Evolutionary conservation across 2,888 invertebrate genomes (phyloP), one percentile per base, ranked within the genome.

Genomic region (Drosophila merina): DNA sequence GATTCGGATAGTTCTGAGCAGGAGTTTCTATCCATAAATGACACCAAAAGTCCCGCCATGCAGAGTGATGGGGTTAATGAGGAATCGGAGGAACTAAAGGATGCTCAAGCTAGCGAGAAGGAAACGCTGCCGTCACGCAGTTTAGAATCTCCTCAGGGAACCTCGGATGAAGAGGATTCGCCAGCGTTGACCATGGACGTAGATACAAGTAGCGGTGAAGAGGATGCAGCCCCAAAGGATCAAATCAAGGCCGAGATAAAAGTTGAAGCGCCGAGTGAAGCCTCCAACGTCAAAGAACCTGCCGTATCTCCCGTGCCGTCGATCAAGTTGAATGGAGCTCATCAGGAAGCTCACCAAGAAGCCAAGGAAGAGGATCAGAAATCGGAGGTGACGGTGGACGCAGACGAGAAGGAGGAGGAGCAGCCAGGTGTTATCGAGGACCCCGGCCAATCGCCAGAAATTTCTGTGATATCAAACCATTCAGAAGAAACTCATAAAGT

Each of bases 401-500:
- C 55, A 9, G 25, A 30, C 8, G 44, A 12, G 9, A 47, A 4
- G 6, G 68, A 55, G 36, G 44, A 48, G 33, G 51, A 44, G 14
- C 36, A 70, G 26, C 7, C 4, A 26, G 10, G 26, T 8, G n/a
- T 12, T 10, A 9, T 56, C 30, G 4, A 54, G 8, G 52, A 68
- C 30, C 20, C 38, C 9, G 36, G 38, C 44, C 36, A 67, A 9
- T 45, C 50, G 36, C 45, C 28, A 49, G 49, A 79, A 69, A 12
- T 52, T 49, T 70, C 73, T 81, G 81, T 75, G 71, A 72, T 74
- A 85, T 62, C 30, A 47, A 75, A 72, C 44, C 70, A 77, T 40
- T 48, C 47, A 55, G 73, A 44, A 31, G 48, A 49, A 45, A 44
- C 25, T 28, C 20, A 52, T 30, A 49, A 64, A 12, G 47, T 44